Evolutionary conservation across 2,113 vertebrate species (phyloP).

Genomic region (Pygoscelis antarcticus): DNA sequence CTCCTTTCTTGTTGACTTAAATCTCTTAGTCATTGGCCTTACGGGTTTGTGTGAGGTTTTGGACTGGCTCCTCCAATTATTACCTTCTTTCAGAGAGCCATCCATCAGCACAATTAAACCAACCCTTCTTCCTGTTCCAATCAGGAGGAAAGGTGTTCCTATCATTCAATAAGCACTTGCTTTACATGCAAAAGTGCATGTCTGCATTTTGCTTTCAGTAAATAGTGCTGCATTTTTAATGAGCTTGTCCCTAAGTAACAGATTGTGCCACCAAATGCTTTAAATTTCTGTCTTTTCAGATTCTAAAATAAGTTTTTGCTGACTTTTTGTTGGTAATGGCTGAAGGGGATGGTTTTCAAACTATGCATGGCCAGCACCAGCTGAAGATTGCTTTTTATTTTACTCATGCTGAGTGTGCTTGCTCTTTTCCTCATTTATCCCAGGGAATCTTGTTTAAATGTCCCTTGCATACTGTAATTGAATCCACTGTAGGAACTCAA

Average conservation of each 20-base stretch:
- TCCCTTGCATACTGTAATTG: constrained; percentile 24
- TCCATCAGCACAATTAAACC: constrained; percentile 4
- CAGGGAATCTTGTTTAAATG: constrained; percentile 10
- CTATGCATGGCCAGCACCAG: constrained; percentile 35
- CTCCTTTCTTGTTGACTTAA: not conserved
- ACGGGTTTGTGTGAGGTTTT: not conserved
- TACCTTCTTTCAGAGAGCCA: not conserved
- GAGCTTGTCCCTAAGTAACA: constrained; percentile 23
- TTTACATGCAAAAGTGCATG: constrained; percentile 42
- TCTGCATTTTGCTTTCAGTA: constrained; percentile 55
- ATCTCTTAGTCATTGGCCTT: not conserved
- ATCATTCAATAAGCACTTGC: not conserved
- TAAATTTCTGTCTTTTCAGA: constrained; percentile 36
- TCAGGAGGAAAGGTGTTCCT: constrained; percentile 7
- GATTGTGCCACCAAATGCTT: constrained; percentile 10
- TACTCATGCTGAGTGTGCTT: constrained; percentile 9
- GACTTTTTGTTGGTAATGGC: constrained; percentile 52
- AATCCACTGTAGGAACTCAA: not conserved
- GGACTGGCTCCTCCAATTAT: not conserved
- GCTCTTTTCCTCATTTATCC: constrained; percentile 34
- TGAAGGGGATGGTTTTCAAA: constrained; percentile 47
- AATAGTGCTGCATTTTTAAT: constrained; percentile 45
- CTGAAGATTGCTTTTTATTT: constrained; percentile 39
- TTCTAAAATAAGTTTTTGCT: constrained; percentile 59
- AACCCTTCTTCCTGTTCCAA: not conserved